phyloP scores from a whole-genome alignment of 2,797 vertebrate species.

The Chelidonichthys spinosus region DNA sequence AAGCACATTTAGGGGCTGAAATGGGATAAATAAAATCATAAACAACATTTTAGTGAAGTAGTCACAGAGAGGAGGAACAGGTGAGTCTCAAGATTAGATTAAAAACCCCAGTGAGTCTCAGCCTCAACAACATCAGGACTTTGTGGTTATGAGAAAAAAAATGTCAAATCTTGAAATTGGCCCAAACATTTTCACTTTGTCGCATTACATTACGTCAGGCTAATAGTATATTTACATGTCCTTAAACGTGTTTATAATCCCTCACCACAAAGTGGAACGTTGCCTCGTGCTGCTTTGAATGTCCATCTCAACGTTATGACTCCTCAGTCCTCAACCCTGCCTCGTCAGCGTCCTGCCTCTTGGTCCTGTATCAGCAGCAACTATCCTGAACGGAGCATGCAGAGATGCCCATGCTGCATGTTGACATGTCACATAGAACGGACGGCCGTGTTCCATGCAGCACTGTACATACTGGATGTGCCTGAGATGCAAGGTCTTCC shows the following conservation, averaged over 20 bases:
- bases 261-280: not conserved
- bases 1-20: too few species aligned
- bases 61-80: too few species aligned
- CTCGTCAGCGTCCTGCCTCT: constrained; percentile 50
- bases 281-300: not conserved
- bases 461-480: constrained; percentile 34
- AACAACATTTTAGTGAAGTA: too few species aligned
- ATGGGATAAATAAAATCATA: too few species aligned
- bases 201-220: not conserved
- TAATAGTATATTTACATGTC: not conserved
- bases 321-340: constrained; percentile 58
- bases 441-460: constrained; percentile 44
- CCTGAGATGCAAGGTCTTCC: constrained; percentile 49
- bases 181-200: not conserved
- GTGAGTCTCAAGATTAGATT: too few species aligned
- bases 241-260: not conserved
- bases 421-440: constrained; percentile 31
- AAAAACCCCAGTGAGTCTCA: too few species aligned
- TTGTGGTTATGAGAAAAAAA: not conserved
- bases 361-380: constrained; percentile 46
- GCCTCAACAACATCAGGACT: not conserved
- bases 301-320: constrained; percentile 12
- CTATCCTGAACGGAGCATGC: constrained; percentile 75
- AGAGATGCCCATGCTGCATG: constrained; percentile 73
- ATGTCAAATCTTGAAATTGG: not conserved